Evolutionary conservation across 1,140 invertebrate genomes (phyloP), one percentile per base, ranked within the genome.

Genomic region (Phortica variegata): DNA sequence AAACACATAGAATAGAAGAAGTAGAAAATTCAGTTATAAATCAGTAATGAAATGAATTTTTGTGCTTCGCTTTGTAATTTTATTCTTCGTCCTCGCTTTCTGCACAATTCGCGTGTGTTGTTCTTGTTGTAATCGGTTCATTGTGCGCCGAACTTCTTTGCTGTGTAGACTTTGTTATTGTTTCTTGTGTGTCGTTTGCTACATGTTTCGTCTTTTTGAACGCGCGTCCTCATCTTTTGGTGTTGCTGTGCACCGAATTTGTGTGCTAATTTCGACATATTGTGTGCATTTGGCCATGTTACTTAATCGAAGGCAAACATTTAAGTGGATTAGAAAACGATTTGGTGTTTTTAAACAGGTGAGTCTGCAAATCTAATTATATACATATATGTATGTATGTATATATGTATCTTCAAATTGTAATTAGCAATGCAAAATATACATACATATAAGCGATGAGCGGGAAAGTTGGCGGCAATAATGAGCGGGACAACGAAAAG

Each of bases 261-360:
- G 60, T 10, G 18, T 68, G 47, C 17, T 63, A 39, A 48, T 60
- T 57, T 50, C 23, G 10, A 26, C 23, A 10, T 26, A 6, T 26
- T 26, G 23, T 59, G 34, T 51, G 53, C 43, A 34, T 68, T 7
- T 68, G 60, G 49, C 58, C 49, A 68, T 68, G 63, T 68, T 63
- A 48, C 58, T 68, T 16, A 49, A 54, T 12, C 63, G 63, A 17
- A 57, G 58, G 38, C 49, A 54, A 51, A 61, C 63, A 47, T 57
- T 68, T 54, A 68, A 68, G 42, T 68, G 63, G 63, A 68, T 68
- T 55, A 68, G 50, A 33, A 61, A 61, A 46, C 63, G 63, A 21
- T 52, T 68, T n/a, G n/a, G n/a, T n/a, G n/a, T n/a, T n/a, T 26
- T 26, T 26, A 26, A 26, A 26, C 23, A 26, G 23, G 23, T 26